Percentiles rank a stretch among this genome's conserved stretches.
These are phyloP conservation scores for Drosophila paranaensis DNA, from an alignment of 2,888 invertebrate genomes.

Conservation along the genomic window DNA sequence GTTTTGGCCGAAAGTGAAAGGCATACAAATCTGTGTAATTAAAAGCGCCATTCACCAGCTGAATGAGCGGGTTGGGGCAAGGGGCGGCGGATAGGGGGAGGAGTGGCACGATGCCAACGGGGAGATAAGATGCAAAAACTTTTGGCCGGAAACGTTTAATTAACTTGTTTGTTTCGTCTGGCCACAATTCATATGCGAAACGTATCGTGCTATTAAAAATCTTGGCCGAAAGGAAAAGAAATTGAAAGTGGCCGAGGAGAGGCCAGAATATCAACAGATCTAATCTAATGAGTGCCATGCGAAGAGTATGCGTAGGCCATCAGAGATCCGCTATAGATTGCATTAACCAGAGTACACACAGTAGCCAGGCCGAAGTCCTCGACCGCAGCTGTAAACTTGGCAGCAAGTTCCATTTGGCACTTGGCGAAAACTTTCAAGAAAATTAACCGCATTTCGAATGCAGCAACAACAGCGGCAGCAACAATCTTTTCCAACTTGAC, in stretches of 20 bases:
- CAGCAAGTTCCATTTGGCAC: constrained; percentile 44
- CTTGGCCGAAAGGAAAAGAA: constrained; percentile 35
- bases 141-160: constrained; percentile 72
- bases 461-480: constrained; percentile 59
- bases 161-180: constrained; percentile 74
- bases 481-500: constrained; percentile 47
- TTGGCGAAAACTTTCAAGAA: constrained; percentile 53
- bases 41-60: constrained; percentile 45
- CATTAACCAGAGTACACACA: constrained; percentile 49
- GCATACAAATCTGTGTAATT: constrained; percentile 79
- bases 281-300: constrained; percentile 17
- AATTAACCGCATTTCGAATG: constrained; percentile 69
- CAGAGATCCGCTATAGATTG: constrained; percentile 46
- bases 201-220: constrained; percentile 71
- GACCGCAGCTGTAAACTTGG: constrained; percentile 43
- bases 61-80: neutral
- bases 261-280: neutral
- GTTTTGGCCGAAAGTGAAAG: constrained; percentile 62
- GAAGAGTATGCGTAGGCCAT: constrained; percentile 18
- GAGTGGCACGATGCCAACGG: constrained; percentile 55
- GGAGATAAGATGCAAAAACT: constrained; percentile 67
- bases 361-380: neutral
- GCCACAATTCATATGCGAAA: constrained; percentile 72
- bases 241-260: constrained; percentile 57
- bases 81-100: neutral